phyloP scores from a whole-genome alignment of 2,113 vertebrate genomes.

The Lethenteron reissneri region DNA sequence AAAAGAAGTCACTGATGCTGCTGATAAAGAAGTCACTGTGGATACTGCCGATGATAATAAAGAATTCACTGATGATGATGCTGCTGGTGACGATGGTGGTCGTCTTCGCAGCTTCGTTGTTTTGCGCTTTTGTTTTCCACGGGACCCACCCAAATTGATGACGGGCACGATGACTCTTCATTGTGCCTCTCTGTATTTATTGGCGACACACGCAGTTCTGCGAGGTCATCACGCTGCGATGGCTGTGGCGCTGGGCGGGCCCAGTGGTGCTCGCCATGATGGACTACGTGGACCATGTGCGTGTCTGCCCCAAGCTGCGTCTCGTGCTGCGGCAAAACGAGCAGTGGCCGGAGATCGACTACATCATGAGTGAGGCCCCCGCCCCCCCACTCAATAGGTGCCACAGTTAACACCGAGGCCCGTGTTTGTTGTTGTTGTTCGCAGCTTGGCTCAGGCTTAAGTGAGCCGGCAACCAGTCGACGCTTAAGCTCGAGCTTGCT shows the following conservation, averaged over 20 bases:
- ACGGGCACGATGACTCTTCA: not conserved
- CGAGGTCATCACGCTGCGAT: constrained; percentile 63
- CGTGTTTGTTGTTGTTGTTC: too few species aligned
- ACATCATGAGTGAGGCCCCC: constrained; percentile 41
- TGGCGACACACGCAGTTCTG: constrained; percentile 44
- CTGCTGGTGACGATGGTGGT: not conserved
- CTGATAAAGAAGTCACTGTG: not conserved
- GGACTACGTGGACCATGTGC: constrained; percentile 56
- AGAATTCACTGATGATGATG: not conserved
- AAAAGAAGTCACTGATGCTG: too few species aligned
- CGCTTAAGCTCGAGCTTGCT: too few species aligned
- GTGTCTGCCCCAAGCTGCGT: constrained; percentile 56
- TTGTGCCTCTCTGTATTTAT: constrained; percentile 7
- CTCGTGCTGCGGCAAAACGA: constrained; percentile 39
- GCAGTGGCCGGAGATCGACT: constrained; percentile 60
- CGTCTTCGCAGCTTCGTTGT: not conserved
- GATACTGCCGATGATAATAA: not conserved
- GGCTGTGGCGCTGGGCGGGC: constrained; percentile 52
- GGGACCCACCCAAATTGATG: not conserved
- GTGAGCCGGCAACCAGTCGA: too few species aligned
- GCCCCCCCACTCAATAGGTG: too few species aligned
- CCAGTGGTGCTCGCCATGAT: constrained; percentile 49
- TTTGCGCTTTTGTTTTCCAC: too few species aligned
- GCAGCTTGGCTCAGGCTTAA: too few species aligned
- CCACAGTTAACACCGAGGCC: too few species aligned